A percentile compares a stretch with the other conserved stretches of the same genome.
phyloP scores from a whole-genome alignment of 2,888 invertebrate species.

The Ectemnius cavifrons region DNA sequence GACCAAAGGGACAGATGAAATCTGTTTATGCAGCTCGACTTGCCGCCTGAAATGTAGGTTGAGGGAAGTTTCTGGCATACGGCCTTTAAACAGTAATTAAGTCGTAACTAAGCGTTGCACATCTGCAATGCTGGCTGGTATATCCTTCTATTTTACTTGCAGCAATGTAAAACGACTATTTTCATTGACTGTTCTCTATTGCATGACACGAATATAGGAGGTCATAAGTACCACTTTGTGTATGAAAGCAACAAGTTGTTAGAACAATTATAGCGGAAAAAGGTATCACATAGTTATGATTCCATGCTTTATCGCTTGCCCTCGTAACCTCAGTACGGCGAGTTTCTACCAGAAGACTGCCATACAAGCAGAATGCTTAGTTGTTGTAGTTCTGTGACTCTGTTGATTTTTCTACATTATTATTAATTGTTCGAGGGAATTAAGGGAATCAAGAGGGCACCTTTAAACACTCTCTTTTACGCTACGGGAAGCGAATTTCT shows the following conservation, averaged over 20 bases:
- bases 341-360: too few species aligned
- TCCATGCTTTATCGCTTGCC: not conserved
- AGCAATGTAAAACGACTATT: slow-evolving; percentile 30
- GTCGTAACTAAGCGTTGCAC: not conserved
- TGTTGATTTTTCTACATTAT: too few species aligned
- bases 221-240: slow-evolving; percentile 20
- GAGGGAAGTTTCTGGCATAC: not conserved
- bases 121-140: not conserved
- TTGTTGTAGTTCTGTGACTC: too few species aligned
- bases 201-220: slow-evolving; percentile 25
- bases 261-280: slow-evolving; percentile 30
- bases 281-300: slow-evolving; percentile 13
- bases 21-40: not conserved
- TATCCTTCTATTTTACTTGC: slow-evolving; percentile 14
- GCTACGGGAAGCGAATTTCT: slow-evolving; percentile 24
- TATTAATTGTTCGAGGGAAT: too few species aligned
- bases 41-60: slow-evolving; percentile 21
- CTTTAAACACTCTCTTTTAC: too few species aligned
- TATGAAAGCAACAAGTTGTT: slow-evolving; percentile 28
- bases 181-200: slow-evolving; percentile 34
- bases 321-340: not conserved
- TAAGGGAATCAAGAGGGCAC: too few species aligned
- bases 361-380: too few species aligned
- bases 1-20: not conserved
- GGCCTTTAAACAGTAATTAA: slow-evolving; percentile 25